phyloP scores from a whole-genome alignment of 2,113 vertebrate genomes.

The Gymnogyps californianus region DNA sequence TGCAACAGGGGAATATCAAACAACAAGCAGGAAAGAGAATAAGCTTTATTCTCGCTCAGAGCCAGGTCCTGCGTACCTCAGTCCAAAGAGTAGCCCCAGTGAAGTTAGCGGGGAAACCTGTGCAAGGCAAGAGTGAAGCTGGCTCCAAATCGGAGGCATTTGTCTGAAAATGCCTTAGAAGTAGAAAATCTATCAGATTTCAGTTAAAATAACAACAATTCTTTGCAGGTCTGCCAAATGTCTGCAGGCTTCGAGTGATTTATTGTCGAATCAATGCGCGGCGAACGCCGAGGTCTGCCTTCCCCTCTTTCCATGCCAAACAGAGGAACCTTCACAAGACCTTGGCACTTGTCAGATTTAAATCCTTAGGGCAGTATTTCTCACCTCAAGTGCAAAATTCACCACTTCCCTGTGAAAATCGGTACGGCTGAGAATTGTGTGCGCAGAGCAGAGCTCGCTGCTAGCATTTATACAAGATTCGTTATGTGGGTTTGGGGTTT shows the following conservation, averaged over 20 bases:
- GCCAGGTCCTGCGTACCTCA: neutral
- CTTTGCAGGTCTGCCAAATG: slow-evolving; percentile 47
- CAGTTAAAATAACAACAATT: slow-evolving; percentile 58
- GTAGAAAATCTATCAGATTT: slow-evolving; percentile 56
- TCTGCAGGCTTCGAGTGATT: slow-evolving; percentile 52
- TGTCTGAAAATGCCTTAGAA: slow-evolving; percentile 54
- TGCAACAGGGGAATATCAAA: slow-evolving; percentile 18
- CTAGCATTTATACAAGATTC: neutral
- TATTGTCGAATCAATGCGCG: neutral
- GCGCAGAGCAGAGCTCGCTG: neutral
- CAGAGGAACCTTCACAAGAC: slow-evolving; percentile 55
- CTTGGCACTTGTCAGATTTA: slow-evolving; percentile 64
- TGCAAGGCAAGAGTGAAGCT: neutral
- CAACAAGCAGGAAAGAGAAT: neutral
- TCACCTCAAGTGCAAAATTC: slow-evolving; percentile 67
- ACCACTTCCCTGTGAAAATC: slow-evolving; percentile 69
- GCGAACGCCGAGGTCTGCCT: neutral
- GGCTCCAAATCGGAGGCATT: neutral
- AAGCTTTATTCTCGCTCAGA: neutral
- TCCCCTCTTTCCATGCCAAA: slow-evolving; percentile 5
- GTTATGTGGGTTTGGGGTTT: slow-evolving; percentile 32
- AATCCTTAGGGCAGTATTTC: slow-evolving; percentile 68
- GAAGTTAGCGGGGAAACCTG: neutral
- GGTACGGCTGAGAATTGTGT: neutral
- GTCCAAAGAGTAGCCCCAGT: neutral